Base-by-base conservation (phyloP, 2,888 invertebrate species). In the Xestia sexstrigata region DNA sequence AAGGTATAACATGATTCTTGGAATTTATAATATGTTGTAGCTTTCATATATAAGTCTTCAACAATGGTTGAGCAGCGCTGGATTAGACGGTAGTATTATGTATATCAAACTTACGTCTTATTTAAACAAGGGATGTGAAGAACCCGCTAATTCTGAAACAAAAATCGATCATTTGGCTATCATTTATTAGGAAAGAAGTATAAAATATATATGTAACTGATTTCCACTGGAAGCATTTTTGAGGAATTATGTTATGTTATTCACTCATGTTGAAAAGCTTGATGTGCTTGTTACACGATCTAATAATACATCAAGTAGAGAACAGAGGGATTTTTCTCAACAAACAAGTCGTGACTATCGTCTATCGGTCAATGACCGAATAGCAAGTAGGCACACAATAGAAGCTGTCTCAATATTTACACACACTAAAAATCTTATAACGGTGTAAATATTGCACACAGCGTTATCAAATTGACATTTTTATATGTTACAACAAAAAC, bases 321-420 rank as follows among this genome's bases (percentile, higher is more conserved):
- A 55, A 65, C 13, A 70, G 30, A 2, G 30, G n/a, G 35, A 20
- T 58, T 58, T 45, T 52, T 65, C 17, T 45, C 8, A 47, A 72
- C 35, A 70, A 70, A 30, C 26, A 42, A 23, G 45, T 60, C 52
- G 63, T 69, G 81, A 75, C 15, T 55, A 55, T 30, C 47, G 52
- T 23, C 23, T 9, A 23, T 49, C 20, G 23, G 63, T 52, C 70
- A 71, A 35, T 60, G 60, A 49, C 71, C 63, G 26, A 65, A 42
- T 3, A n/a, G n/a, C 30, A 60, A 30, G 9, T n/a, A 49, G n/a
- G 42, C 42, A 42, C 49, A 68, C 67, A 47, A 60, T 13, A 68
- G n/a, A 74, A 30, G n/a, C 30, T 47, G 45, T 84, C 17, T 68
- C 70, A 82, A 85, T 81, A 81, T 81, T 85, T 72, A 76, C 76